Percentiles rank a stretch among this genome's conserved stretches.
Evolutionary conservation across 1,140 invertebrate species (phyloP).

Genomic region (Melipona quadrifasciata): DNA sequence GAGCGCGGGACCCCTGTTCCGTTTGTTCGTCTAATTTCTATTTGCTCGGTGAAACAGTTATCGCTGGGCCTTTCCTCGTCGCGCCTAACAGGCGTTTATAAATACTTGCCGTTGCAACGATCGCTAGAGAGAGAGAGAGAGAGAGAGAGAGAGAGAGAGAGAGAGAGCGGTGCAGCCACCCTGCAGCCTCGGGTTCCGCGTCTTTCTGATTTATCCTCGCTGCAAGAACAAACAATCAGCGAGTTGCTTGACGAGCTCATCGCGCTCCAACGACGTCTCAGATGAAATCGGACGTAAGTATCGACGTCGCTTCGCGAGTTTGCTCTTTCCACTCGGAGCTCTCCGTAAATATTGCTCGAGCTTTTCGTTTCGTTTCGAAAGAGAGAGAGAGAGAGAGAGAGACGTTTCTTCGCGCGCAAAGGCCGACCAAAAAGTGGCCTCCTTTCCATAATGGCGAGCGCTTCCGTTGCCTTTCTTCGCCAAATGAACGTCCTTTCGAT

Average conservation of each 20-base stretch:
- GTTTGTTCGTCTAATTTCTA: conserved; percentile 2
- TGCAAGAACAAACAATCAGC: conserved; percentile 56
- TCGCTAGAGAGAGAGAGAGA: neutral
- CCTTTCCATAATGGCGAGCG: neutral
- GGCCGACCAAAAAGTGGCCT: conserved; percentile 13
- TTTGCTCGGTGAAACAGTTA: conserved; percentile 12
- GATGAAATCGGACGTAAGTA: conserved; percentile 58
- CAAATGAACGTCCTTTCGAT: neutral
- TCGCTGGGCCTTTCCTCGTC: neutral
- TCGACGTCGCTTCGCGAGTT: conserved; percentile 54
- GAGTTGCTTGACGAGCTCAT: conserved; percentile 49
- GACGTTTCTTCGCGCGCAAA: neutral
- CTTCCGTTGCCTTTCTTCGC: neutral
- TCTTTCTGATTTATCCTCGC: conserved; percentile 23
- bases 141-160: neutral
- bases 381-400: neutral
- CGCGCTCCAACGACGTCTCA: conserved; percentile 26
- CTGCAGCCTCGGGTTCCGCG: neutral
- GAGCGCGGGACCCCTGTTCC: neutral
- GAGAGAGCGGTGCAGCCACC: neutral
- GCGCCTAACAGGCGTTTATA: conserved; percentile 1
- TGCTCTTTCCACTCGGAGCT: conserved; percentile 45
- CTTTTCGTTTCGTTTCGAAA: conserved; percentile 11
- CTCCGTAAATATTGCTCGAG: conserved; percentile 51
- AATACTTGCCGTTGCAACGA: conserved; percentile 1